phyloP scores from a whole-genome alignment of 2,888 invertebrate genomes.

The Galerucella calmariensis region DNA sequence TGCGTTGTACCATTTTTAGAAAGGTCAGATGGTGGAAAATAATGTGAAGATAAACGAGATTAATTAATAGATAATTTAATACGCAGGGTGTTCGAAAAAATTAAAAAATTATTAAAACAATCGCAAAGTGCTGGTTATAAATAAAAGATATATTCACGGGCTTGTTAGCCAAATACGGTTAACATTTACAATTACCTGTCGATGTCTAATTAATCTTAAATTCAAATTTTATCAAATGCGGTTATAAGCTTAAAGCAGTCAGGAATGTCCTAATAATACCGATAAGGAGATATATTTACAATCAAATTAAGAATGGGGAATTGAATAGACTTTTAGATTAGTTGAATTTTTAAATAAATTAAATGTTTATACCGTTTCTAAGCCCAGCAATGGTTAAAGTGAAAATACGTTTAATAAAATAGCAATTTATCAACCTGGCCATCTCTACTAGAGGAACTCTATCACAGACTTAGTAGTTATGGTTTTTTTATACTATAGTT shows the following conservation, averaged over 20 bases:
- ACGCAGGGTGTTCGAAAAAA: no score
- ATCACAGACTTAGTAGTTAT: no score
- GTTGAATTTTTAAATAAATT: background rate
- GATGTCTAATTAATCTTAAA: constrained; percentile 11
- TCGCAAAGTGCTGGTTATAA: background rate
- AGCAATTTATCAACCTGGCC: no score
- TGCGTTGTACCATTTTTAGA: constrained; percentile 22
- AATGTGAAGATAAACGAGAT: background rate
- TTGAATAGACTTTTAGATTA: background rate
- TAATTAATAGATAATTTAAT: background rate
- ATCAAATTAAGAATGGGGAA: background rate
- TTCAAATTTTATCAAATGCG: constrained; percentile 9
- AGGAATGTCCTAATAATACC: constrained; percentile 4
- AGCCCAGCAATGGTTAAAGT: no score
- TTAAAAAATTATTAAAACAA: background rate
- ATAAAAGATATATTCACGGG: constrained; percentile 1
- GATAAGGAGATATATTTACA: background rate
- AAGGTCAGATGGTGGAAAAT: background rate
- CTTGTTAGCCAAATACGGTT: background rate
- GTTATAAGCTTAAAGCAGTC: background rate
- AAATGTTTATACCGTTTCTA: background rate
- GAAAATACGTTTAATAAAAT: no score
- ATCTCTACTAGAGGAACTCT: no score
- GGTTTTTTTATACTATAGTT: no score
- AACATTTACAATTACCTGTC: constrained; percentile 1